Base-by-base conservation (phyloP, 1,140 invertebrate genomes). In the Zaprionus nigranus region DNA sequence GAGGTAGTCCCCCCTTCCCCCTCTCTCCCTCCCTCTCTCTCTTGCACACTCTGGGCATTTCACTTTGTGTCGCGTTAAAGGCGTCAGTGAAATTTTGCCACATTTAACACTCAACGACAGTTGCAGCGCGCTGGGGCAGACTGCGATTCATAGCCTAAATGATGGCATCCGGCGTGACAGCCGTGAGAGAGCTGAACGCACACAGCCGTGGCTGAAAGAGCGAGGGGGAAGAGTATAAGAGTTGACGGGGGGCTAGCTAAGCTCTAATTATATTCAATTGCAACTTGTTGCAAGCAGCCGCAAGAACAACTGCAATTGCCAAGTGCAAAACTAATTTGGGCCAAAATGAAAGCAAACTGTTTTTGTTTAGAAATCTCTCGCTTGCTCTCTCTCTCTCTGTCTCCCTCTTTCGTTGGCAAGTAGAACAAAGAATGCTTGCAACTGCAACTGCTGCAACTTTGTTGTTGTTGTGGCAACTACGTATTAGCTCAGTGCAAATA, bases 201-300 rank as follows among this genome's bases (percentile, higher is more conserved):
- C 38, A 36, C 12, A 65, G 43, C 82, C 84, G 84, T 81, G 88
- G 78, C 49, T 0, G 26, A 28, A n/a, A 13, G n/a, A 17, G 65
- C 2, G 15, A 7, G n/a, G 15, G 2, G 40, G 15, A 5, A n/a
- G 15, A 7, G 40, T 15, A 0, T 4, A 36, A 26, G 2, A 43
- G 49, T 22, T 15, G 36, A 2, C n/a, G n/a, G 1, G 17, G 57
- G 30, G 36, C 64, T 3, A 34, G 24, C 64, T 51, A 62, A 71
- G 73, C 73, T 75, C 67, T 75, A 88, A 88, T 88, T 88, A 90
- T 79, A 88, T 71, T 84, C 78, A 90, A 88, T 90, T 85, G 38
- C 67, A 69, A 66, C 75, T 67, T 61, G 65, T 71, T 75, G 70
- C 71, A 66, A 66, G 67, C 73, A 63, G 67, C 73, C 58, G 20